Evolutionary conservation across 2,797 vertebrate species (phyloP), one percentile per base, ranked within the genome.

Genomic region (Sardinella longiceps): DNA sequence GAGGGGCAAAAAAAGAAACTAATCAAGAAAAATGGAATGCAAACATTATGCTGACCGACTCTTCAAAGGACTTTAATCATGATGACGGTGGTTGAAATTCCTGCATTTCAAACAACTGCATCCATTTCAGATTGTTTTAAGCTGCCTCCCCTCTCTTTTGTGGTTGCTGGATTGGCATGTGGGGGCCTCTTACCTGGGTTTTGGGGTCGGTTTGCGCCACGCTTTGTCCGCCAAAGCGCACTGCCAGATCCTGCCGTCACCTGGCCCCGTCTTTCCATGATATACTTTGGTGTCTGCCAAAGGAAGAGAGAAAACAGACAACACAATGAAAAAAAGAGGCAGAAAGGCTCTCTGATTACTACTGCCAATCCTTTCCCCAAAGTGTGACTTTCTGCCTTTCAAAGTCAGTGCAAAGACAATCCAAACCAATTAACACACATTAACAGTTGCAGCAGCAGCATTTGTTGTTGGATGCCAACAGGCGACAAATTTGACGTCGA

Each of bases 11-110:
- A 77, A 70, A 77, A 77, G 70, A 77, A 77, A 77, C 37, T 77
- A 77, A 77, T 77, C 70, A 77, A 77, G 70, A 77, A 77, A 77
- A 77, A 77, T 77, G 70, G 70, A 77, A 77, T 77, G 70, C 70
- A 77, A 77, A 77, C 70, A 77, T 77, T 77, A 77, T 77, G 70
- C 70, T 77, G 70, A 77, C 70, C 37, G 70, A 77, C 70, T 77
- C 70, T 77, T 77, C 70, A 77, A 77, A 77, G 70, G 33, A 23
- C 70, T 77, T 23, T 77, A 77, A 77, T 77, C 70, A 39, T 77
- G 37, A 77, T 77, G 70, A 77, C 70, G 70, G 70, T 23, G 70
- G 70, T 77, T 77, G 70, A 77, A 77, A 77, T 77, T 77, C 70
- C 70, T 77, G 70, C 70, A 77, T 77, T 77, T 77, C 70, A 77